These are phyloP conservation scores for Drosophila falleni DNA, from an alignment of 2,888 invertebrate species.

Conservation along the genomic window DNA sequence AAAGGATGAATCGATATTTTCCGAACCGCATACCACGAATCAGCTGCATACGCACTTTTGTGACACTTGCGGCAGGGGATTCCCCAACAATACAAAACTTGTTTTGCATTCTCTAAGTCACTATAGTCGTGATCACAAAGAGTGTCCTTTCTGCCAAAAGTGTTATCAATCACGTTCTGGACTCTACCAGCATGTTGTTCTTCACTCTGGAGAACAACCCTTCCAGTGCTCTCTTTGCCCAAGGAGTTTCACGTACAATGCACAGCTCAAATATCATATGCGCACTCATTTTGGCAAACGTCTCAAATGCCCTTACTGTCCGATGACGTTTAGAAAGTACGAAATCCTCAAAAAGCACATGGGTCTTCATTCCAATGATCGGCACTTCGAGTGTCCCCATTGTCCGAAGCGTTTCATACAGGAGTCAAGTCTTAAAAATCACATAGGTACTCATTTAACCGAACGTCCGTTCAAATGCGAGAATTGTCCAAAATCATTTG, in stretches of 20 bases:
- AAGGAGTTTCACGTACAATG: neutral
- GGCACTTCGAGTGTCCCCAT: neutral
- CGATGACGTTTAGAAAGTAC: neutral
- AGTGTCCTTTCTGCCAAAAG: constrained; percentile 5
- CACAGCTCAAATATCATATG: neutral
- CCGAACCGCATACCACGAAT: neutral
- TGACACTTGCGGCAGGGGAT: neutral
- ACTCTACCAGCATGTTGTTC: neutral
- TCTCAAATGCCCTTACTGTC: neutral
- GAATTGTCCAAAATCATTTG: neutral
- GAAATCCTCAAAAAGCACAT: neutral
- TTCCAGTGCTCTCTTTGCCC: neutral
- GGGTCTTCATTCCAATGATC: neutral
- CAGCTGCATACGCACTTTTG: neutral
- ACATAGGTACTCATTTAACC: neutral
- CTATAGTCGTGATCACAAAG: neutral
- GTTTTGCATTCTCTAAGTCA: constrained; percentile 3
- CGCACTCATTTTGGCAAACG: neutral
- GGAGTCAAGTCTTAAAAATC: neutral
- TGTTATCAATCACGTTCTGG: neutral
- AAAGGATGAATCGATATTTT: neutral
- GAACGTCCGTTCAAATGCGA: neutral
- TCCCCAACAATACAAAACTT: neutral
- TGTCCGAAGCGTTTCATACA: neutral
- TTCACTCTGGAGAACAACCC: constrained; percentile 1